Base-by-base conservation (phyloP, 2,797 vertebrate species). In the Crenichthys baileyi region DNA sequence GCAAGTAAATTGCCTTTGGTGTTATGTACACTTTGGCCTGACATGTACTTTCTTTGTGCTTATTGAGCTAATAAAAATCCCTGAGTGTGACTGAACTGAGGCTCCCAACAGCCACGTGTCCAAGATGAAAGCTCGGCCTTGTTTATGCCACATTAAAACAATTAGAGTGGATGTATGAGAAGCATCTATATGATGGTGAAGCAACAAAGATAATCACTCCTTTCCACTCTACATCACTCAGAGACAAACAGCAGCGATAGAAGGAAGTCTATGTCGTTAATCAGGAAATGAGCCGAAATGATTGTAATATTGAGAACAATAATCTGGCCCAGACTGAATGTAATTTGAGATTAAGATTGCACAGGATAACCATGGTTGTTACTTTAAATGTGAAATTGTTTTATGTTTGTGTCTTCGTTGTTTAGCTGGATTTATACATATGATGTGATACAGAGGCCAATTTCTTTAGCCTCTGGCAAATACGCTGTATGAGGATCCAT, bases 121-220 rank as follows among this genome's bases (percentile, higher is more conserved):
- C 11, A n/a, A 79, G 75, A 89, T 87, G 70, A 89, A 90, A 89
- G 83, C 75, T 65, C 39, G 11, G 58, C 41, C 72, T 18, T 71
- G 73, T 87, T 89, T 82, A 74, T 7, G 50, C 67, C 81, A 79
- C 82, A 86, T 86, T 84, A 73, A 82, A 81, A 85, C 78, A 85
- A 83, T 85, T 78, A 75, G 73, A 83, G 71, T 70, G 44, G 77
- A 60, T 56, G 53, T 78, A 70, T 78, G 70, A 82, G 83, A 77
- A 81, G 72, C 75, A 75, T 76, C 46, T 70, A 53, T 70, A 71
- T 78, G 72, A 78, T 83, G 75, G 50, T 83, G 77, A 79, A 81
- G 63, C 72, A 83, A 18, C 15, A 51, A 44, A 84, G 74, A 76
- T 29, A 68, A 29, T 84, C 78, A 77, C 63, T 44, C 50, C 78